Evolutionary conservation across 2,797 vertebrate genomes (phyloP).

Genomic region (Morelia viridis): DNA sequence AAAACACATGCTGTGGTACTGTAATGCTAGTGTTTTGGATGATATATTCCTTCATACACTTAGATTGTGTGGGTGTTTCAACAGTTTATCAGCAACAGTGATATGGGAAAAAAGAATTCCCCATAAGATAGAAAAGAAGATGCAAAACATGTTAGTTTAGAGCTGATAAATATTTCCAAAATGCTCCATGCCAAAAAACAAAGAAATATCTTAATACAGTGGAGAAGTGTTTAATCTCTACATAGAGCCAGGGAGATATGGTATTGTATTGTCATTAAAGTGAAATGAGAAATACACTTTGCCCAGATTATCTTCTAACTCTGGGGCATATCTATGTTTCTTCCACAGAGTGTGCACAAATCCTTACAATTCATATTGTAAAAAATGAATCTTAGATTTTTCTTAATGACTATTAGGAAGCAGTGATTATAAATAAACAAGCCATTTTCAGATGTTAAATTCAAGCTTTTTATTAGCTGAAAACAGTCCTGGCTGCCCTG

Average conservation of each 20-base stretch:
- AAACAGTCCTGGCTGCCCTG: not conserved
- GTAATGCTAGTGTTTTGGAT: not conserved
- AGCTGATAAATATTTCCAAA: conserved; percentile 38
- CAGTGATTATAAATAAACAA: not conserved
- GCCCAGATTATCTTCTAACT: not conserved
- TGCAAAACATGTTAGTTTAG: conserved; percentile 29
- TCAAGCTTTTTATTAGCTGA: not conserved
- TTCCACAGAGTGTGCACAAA: not conserved
- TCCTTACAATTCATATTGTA: not conserved
- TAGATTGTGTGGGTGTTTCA: conserved; percentile 50
- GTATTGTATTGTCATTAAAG: not conserved
- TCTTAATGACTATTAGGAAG: not conserved
- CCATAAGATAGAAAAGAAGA: conserved; percentile 43
- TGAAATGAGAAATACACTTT: not conserved
- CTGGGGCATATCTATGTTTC: not conserved
- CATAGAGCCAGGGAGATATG: not conserved
- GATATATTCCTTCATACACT: conserved; percentile 47
- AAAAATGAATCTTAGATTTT: not conserved
- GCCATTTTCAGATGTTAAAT: not conserved
- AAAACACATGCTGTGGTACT: conserved; percentile 44
- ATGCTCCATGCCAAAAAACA: conserved; percentile 26
- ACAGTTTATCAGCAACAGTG: conserved; percentile 56
- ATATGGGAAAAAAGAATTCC: conserved; percentile 34
- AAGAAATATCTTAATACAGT: conserved; percentile 19
- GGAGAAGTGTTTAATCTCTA: not conserved